Percentiles rank a stretch among this genome's conserved stretches.
Evolutionary conservation across 2,888 invertebrate species (phyloP).

Genomic region (Macaria liturata): DNA sequence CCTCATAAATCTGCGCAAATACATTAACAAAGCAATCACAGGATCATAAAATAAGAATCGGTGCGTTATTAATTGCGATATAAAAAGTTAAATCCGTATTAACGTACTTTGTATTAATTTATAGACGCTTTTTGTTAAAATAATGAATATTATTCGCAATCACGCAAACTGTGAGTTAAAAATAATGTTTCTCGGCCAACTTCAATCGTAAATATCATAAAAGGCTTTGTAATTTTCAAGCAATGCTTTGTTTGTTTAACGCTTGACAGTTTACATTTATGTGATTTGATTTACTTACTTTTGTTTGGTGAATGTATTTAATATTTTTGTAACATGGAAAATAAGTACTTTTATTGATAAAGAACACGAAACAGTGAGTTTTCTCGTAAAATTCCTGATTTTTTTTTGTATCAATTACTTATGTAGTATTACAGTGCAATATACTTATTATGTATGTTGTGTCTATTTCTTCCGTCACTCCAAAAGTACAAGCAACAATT

Average conservation of each 20-base stretch:
- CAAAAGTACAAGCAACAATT: too few relatives aligned
- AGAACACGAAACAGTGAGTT: too few relatives aligned
- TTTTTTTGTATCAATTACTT: too few relatives aligned
- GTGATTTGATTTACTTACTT: neutral
- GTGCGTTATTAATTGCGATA: conserved; percentile 22
- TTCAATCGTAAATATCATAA: conserved; percentile 5
- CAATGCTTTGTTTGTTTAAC: neutral
- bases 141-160: conserved; percentile 18
- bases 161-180: conserved; percentile 16
- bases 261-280: neutral
- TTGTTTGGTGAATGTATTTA: too few relatives aligned
- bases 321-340: too few relatives aligned
- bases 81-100: conserved; percentile 19
- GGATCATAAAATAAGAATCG: conserved; percentile 30
- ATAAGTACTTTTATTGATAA: too few relatives aligned
- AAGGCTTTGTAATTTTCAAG: neutral
- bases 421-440: too few relatives aligned
- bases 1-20: neutral
- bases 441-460: too few relatives aligned
- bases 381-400: too few relatives aligned
- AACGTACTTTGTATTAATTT: conserved; percentile 17
- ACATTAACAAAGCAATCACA: conserved; percentile 20
- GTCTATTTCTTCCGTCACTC: too few relatives aligned
- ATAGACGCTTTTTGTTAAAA: conserved; percentile 13
- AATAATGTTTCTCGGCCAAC: conserved; percentile 5